Evolutionary conservation across 35 echinoderm and acorn worm genomes (phyloP), one percentile per base, ranked within the genome.

Genomic region (Apostichopus japonicus): DNA sequence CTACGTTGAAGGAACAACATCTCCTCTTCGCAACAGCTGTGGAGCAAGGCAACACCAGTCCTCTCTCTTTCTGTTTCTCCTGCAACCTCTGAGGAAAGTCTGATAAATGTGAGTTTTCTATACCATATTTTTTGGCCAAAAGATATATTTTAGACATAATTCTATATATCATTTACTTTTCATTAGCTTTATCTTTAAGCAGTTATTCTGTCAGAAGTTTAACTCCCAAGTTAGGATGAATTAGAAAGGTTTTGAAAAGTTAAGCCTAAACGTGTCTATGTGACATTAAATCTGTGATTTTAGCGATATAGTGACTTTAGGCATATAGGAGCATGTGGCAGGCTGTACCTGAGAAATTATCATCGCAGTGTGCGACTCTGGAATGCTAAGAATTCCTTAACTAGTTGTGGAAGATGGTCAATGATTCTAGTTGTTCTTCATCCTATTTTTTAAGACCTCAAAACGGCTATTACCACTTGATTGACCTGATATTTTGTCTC

Each of bases 361-460:
- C 57, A 61, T 13, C 57, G 57, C 22, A 54, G 21, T 52, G 79
- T 83, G 52, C 55, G 16, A 58, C 54, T 58, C 8, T 56, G 81
- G 81, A 84, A 84, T 84, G 81, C 24, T 23, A 84, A 84, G 81
- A 84, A 84, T 84, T 24, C 9, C 54, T 55, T 22, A 84, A 55
- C 54, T 57, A 21, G 54, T 80, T 84, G 54, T 57, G 55, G 13
- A 62, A n/a, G 56, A 57, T 84, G 53, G 54, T 57, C 56, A 84
- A 55, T 62, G 81, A 24, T 84, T 84, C 81, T 16, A 57, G 56
- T 58, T 58, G 71, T 84, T 84, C 53, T 57, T 57, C 81, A 25
- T 54, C 81, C 33, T 44, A 44, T 44, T 58, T 58, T 84, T 84
- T 84, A 53, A 54, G 15, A 57, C 53, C 55, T 83, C 0, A 23